phyloP scores from a whole-genome alignment of 64 coral and sea anemone genomes.

The Anthopleura sola region DNA sequence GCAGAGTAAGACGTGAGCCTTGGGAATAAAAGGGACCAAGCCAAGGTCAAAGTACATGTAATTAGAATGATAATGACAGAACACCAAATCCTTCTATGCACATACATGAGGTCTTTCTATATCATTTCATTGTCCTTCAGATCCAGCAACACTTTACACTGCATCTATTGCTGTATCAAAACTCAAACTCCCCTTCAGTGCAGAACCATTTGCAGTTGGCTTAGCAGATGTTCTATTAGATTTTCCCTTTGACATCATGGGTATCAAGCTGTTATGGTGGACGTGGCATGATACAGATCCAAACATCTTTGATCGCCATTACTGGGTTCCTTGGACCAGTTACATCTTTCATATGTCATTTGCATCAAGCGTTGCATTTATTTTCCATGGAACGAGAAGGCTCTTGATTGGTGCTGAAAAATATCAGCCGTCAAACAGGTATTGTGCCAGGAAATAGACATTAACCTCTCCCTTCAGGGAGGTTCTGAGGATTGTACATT shows the following conservation, averaged over 20 bases:
- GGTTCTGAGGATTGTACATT: too few species aligned
- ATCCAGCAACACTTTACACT: slow-evolving; percentile 23
- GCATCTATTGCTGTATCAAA: slow-evolving; percentile 5
- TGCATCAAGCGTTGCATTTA: slow-evolving; percentile 22
- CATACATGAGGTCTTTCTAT: too few species aligned
- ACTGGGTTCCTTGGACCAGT: slow-evolving; percentile 20
- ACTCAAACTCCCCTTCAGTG: slow-evolving; percentile 2
- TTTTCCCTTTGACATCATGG: slow-evolving; percentile 32
- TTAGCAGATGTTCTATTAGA: slow-evolving; percentile 18
- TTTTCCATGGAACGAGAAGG: slow-evolving; percentile 23
- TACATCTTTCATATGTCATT: slow-evolving; percentile 36
- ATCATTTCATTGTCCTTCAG: neutral
- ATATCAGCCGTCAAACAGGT: slow-evolving; percentile 22
- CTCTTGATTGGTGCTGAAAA: slow-evolving; percentile 12
- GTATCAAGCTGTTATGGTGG: slow-evolving; percentile 25
- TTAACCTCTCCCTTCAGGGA: too few species aligned
- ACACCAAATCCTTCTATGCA: too few species aligned
- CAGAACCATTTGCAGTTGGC: slow-evolving; percentile 22
- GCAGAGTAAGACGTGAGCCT: too few species aligned
- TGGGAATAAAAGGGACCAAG: too few species aligned
- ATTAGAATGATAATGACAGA: neutral
- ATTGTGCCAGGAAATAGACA: too few species aligned
- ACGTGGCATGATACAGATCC: slow-evolving; percentile 28
- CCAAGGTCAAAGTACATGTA: neutral
- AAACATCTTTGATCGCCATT: slow-evolving; percentile 33